phyloP scores from a whole-genome alignment of 2,113 vertebrate species.

The Rhabdornis inornatus region DNA sequence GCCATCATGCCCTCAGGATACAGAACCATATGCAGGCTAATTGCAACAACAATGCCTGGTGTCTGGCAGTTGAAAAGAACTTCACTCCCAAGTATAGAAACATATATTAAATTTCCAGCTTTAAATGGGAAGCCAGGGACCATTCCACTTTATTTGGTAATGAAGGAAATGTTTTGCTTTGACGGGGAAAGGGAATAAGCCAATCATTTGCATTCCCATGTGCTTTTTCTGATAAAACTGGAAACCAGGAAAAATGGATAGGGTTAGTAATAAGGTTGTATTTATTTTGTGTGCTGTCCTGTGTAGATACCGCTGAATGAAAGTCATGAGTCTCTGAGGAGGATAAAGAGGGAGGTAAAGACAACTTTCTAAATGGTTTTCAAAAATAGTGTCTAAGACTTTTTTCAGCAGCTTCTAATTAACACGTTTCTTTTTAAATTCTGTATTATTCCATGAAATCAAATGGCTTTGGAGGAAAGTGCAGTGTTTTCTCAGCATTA shows the following conservation, averaged over 20 bases:
- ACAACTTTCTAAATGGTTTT: not conserved
- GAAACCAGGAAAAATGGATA: not conserved
- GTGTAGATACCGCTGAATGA: not conserved
- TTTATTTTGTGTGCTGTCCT: not conserved
- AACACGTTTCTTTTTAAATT: not conserved
- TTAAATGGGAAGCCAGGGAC: slow-evolving; percentile 14
- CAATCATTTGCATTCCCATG: not conserved
- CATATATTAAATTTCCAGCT: slow-evolving; percentile 54
- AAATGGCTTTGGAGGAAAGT: not conserved
- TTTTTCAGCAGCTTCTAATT: not conserved
- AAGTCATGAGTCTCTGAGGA: not conserved
- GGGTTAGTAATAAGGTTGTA: not conserved
- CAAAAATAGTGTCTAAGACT: not conserved
- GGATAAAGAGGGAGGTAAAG: not conserved
- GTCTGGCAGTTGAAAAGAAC: slow-evolving; percentile 30
- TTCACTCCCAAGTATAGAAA: slow-evolving; percentile 39
- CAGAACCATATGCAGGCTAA: slow-evolving; percentile 19
- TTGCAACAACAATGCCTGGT: slow-evolving; percentile 27
- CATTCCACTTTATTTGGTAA: slow-evolving; percentile 40
- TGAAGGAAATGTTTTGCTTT: slow-evolving; percentile 35
- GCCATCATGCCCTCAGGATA: slow-evolving; percentile 41
- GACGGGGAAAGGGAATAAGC: not conserved
- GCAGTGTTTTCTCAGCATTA: not conserved
- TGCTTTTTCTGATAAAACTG: slow-evolving; percentile 20
- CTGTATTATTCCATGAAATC: not conserved